Conservation (phyloP, 2,113 vertebrate genomes). For the Lagopus leucura region DNA sequence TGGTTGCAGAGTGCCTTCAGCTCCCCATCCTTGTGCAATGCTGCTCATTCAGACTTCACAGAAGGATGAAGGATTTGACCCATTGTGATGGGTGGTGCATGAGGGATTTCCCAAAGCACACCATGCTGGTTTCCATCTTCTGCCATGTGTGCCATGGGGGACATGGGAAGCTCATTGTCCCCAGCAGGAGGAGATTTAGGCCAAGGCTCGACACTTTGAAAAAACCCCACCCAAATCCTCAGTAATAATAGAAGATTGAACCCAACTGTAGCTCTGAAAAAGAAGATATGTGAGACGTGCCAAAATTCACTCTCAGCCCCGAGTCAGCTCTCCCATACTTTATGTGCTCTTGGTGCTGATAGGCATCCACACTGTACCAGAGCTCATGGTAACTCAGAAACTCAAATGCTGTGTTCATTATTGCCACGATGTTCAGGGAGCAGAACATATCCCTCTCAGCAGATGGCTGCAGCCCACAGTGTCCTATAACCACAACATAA, state of each 20-base stretch:
- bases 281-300: background rate
- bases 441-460: slow-evolving; percentile 40
- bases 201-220: background rate
- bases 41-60: slow-evolving; percentile 29
- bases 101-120: background rate
- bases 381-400: slow-evolving; percentile 12
- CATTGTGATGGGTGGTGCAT: background rate
- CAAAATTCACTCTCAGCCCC: background rate
- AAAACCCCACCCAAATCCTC: slow-evolving; percentile 26
- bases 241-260: slow-evolving; percentile 46
- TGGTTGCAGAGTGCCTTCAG: accelerated
- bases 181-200: background rate
- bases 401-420: slow-evolving; percentile 29
- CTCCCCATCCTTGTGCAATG: slow-evolving; percentile 41
- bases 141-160: background rate
- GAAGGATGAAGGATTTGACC: slow-evolving; percentile 26
- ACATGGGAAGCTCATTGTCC: slow-evolving; percentile 1
- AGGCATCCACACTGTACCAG: background rate
- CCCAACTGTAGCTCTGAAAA: slow-evolving; percentile 6
- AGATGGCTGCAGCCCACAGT: slow-evolving; percentile 53
- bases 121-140: background rate
- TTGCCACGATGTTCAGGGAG: slow-evolving; percentile 53
- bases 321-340: background rate
- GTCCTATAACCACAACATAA: slow-evolving; percentile 52
- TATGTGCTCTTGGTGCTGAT: background rate